Evolutionary conservation across 2,888 invertebrate species (phyloP).

Genomic region (Torymus auratus): DNA sequence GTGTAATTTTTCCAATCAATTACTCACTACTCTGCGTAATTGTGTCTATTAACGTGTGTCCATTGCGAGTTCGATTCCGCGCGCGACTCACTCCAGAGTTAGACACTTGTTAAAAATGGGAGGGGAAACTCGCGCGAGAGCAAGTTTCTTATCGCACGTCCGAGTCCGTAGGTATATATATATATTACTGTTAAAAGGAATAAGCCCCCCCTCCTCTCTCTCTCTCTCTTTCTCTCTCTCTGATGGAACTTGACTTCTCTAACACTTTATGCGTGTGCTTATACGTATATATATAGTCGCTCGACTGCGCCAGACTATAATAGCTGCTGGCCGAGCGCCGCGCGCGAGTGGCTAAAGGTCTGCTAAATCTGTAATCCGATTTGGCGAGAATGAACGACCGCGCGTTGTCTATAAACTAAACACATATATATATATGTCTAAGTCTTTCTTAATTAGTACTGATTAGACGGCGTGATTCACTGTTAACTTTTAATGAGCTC

Average conservation of each 20-base stretch:
- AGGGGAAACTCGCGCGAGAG: background rate
- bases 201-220: too few species aligned
- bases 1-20: constrained; percentile 18
- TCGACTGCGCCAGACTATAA: too few species aligned
- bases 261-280: too few species aligned
- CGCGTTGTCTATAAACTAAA: background rate
- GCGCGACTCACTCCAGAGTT: background rate
- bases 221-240: too few species aligned
- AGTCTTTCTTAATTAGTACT: background rate
- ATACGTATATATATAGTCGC: too few species aligned
- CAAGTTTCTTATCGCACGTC: too few species aligned
- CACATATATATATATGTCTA: background rate
- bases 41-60: constrained; percentile 15
- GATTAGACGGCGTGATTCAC: background rate
- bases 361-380: constrained; percentile 18
- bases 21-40: constrained; percentile 17
- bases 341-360: background rate
- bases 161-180: too few species aligned
- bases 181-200: too few species aligned
- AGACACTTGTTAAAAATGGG: constrained; percentile 11
- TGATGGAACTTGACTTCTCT: too few species aligned
- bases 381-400: background rate
- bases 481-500: background rate
- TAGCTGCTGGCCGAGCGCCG: too few species aligned
- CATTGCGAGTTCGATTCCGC: constrained; percentile 18